These are phyloP conservation scores for Spongilla lacustris DNA, from an alignment of 37 sponge, comb jelly and placozoan species.

Conservation along the genomic window DNA sequence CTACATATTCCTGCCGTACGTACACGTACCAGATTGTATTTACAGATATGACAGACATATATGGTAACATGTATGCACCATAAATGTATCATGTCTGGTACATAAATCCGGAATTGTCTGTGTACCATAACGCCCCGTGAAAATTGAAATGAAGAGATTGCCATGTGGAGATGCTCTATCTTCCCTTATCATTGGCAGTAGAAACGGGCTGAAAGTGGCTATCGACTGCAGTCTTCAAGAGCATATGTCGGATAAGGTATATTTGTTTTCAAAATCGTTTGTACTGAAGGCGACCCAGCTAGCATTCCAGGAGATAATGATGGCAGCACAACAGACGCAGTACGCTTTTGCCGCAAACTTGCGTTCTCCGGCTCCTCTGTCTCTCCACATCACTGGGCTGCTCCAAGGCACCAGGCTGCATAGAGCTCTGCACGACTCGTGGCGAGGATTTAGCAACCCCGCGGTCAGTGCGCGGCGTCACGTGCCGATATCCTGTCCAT, in stretches of 20 bases:
- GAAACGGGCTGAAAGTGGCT: not conserved
- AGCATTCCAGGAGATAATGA: constrained; percentile 9
- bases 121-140: no score
- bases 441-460: not conserved
- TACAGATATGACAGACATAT: no score
- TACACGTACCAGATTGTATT: no score
- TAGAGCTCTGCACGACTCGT: not conserved
- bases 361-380: not conserved
- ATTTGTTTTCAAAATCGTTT: not conserved
- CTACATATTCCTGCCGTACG: no score
- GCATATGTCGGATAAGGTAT: constrained; percentile 8
- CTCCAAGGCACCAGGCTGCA: not conserved
- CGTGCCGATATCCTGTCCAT: not conserved
- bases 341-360: not conserved
- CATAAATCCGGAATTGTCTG: no score
- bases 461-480: not conserved
- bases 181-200: not conserved
- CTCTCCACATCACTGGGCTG: constrained; percentile 23
- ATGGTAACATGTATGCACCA: no score
- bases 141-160: not conserved
- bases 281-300: not conserved
- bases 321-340: not conserved
- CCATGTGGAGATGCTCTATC: not conserved
- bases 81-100: no score
- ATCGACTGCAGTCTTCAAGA: constrained; percentile 24